Conservation (phyloP, 2,113 vertebrate genomes). For the Psilopsiagon aymara region DNA sequence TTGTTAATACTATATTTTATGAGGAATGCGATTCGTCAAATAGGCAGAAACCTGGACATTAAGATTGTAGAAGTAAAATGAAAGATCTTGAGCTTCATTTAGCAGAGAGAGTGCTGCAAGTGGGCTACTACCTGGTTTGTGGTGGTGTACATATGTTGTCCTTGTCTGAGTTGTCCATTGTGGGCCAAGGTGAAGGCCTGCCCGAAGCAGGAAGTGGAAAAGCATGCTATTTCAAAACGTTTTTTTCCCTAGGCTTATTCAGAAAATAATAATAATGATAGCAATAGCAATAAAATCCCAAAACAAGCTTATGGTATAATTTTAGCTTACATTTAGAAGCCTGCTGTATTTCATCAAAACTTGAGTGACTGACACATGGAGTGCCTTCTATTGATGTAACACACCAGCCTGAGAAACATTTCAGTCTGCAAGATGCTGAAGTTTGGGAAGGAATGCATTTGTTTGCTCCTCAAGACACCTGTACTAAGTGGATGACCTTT, state of each 20-base stretch:
- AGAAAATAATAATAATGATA: neutral
- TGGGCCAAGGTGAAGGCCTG: neutral
- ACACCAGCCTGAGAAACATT: neutral
- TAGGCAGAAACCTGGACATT: neutral
- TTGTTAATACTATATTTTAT: conserved; percentile 3
- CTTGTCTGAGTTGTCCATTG: neutral
- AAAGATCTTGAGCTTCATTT: neutral
- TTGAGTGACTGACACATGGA: neutral
- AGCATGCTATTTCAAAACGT: neutral
- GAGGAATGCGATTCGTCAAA: neutral
- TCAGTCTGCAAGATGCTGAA: neutral
- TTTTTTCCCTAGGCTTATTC: neutral
- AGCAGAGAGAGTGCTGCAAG: neutral
- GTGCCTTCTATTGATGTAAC: neutral
- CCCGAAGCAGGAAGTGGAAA: neutral
- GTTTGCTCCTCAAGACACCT: neutral
- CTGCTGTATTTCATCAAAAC: neutral
- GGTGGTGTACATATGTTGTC: accelerated
- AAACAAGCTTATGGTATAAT: neutral
- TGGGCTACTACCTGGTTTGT: neutral
- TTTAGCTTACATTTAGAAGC: neutral
- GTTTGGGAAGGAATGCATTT: neutral
- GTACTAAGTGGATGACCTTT: neutral
- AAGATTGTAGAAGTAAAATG: neutral
- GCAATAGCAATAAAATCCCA: too few species aligned